Evolutionary conservation across 53 echinoderm and acorn worm species (phyloP).

Genomic region (Crossaster papposus): DNA sequence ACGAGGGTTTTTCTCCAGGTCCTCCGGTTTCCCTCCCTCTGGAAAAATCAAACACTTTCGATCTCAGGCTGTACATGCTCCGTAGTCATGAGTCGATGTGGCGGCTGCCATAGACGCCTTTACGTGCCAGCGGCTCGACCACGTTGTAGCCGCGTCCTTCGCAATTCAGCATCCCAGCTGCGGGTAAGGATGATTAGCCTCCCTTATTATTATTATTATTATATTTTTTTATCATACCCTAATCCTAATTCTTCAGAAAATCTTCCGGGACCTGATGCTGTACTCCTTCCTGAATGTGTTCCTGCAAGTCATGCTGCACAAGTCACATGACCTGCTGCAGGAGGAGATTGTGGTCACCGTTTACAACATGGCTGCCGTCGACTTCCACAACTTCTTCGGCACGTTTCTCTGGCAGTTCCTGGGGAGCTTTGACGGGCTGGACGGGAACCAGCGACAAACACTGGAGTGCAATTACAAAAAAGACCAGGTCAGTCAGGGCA

Average conservation of each 20-base stretch:
- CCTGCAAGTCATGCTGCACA: slow-evolving; percentile 91
- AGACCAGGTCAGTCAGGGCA: slow-evolving; percentile 80
- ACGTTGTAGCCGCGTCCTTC: no score
- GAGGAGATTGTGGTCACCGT: slow-evolving; percentile 88
- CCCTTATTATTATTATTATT: no score
- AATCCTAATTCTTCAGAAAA: slow-evolving; percentile 77
- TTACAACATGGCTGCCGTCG: slow-evolving; percentile 97
- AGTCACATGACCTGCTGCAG: slow-evolving; percentile 92
- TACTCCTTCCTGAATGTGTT: slow-evolving; percentile 95
- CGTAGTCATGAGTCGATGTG: no score
- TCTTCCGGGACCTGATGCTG: slow-evolving; percentile 97
- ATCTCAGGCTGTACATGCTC: no score
- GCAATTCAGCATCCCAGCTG: no score
- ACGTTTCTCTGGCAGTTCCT: slow-evolving; percentile 88
- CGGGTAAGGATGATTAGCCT: no score
- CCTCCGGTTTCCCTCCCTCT: no score
- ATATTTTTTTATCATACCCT: no score
- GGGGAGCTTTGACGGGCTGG: slow-evolving; percentile 78
- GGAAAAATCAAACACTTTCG: no score
- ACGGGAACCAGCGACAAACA: slow-evolving; percentile 82
- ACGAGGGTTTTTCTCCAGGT: no score
- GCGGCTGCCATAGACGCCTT: no score
- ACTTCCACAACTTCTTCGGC: slow-evolving; percentile 82
- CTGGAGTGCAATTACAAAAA: slow-evolving; percentile 87
- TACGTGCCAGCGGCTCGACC: no score